A percentile compares a stretch with the other conserved stretches of the same genome.
phyloP scores from a whole-genome alignment of 1,140 invertebrate species.

The Diabrotica undecimpunctata region DNA sequence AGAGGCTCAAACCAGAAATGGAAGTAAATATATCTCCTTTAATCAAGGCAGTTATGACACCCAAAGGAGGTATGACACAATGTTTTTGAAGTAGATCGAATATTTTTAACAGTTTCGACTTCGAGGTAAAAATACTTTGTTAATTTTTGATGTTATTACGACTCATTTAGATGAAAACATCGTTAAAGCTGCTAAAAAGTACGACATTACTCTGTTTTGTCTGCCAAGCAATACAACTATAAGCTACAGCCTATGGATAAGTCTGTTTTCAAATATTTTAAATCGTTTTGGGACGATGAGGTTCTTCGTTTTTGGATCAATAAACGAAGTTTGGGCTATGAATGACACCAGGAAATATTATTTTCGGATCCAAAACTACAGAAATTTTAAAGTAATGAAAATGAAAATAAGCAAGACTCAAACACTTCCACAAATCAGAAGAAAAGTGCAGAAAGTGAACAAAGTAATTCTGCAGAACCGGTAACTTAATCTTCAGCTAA shows the following conservation, averaged over 20 bases:
- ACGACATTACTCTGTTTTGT: constrained; percentile 39
- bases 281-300: too few relatives aligned
- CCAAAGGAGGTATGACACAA: constrained; percentile 39
- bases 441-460: too few relatives aligned
- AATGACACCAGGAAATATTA: constrained; percentile 1
- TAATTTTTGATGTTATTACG: constrained; percentile 46
- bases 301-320: constrained; percentile 10
- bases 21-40: constrained; percentile 23
- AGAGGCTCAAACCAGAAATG: constrained; percentile 37
- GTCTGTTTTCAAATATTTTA: too few relatives aligned
- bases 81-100: constrained; percentile 42
- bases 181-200: constrained; percentile 39
- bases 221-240: constrained; percentile 38
- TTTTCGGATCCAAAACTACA: not conserved
- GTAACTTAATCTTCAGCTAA: not conserved
- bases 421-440: too few relatives aligned
- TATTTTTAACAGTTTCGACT: constrained; percentile 41
- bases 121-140: constrained; percentile 28
- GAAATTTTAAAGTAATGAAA: not conserved
- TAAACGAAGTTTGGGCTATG: not conserved
- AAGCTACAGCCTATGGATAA: too few relatives aligned
- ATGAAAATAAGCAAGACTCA: not conserved
- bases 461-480: not conserved
- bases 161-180: constrained; percentile 40
- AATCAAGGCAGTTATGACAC: constrained; percentile 35